These are phyloP conservation scores for Sapayoa aenigma DNA, from an alignment of 2,113 vertebrate species.

Conservation along the genomic window DNA sequence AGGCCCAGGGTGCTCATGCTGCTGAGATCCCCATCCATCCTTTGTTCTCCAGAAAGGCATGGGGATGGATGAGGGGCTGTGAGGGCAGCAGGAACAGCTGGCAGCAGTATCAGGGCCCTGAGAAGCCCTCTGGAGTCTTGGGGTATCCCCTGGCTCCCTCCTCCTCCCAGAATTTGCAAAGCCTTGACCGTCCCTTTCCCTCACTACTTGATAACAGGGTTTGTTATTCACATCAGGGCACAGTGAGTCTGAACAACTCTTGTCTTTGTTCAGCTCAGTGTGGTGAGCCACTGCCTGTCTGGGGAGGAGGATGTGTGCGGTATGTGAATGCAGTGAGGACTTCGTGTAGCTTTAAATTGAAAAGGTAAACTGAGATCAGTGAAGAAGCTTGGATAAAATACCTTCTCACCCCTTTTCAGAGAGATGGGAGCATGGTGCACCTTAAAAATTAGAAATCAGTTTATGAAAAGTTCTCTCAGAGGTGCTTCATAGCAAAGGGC, in stretches of 20 bases:
- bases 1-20: rapidly evolving
- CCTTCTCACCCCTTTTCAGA: neutral
- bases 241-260: neutral
- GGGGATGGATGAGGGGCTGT: neutral
- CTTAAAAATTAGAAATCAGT: conserved; percentile 61
- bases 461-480: conserved; percentile 53
- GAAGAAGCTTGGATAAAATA: neutral
- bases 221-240: neutral
- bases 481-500: conserved; percentile 50
- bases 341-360: neutral
- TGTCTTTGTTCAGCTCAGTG: rapidly evolving
- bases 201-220: neutral
- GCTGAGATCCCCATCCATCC: neutral
- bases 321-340: neutral
- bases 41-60: neutral
- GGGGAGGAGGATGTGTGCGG: neutral
- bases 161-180: neutral
- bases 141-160: neutral
- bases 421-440: neutral
- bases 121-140: neutral
- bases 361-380: neutral
- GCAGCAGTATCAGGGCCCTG: rapidly evolving
- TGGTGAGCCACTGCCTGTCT: neutral
- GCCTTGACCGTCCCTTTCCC: neutral
- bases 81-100: neutral